phyloP scores from a whole-genome alignment of 2,797 vertebrate species.

The Pangasius macronema region DNA sequence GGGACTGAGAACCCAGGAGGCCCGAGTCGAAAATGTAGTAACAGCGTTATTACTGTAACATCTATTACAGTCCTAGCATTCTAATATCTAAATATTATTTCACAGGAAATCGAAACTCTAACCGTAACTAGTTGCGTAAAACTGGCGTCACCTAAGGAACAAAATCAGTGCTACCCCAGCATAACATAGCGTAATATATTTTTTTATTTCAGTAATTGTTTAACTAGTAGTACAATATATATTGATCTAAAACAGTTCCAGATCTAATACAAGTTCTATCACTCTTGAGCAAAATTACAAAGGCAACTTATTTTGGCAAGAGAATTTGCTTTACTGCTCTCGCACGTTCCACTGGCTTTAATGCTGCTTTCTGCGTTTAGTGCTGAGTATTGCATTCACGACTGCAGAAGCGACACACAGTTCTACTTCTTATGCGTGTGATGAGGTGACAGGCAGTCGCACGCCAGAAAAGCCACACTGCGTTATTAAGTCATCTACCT shows the following conservation, averaged over 20 bases:
- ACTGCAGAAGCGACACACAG: background rate
- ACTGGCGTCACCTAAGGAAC: too few species aligned
- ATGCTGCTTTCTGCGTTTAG: background rate
- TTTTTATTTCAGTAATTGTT: background rate
- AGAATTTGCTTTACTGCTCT: background rate
- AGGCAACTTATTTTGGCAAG: background rate
- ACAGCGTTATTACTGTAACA: conserved; percentile 15
- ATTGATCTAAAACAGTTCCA: background rate
- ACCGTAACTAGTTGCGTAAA: background rate
- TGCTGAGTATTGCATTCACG: background rate
- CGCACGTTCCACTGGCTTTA: background rate
- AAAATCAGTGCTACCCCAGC: background rate
- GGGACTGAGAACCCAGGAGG: conserved; percentile 37
- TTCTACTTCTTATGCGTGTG: too few species aligned
- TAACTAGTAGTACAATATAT: background rate
- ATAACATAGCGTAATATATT: too few species aligned
- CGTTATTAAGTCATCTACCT: background rate
- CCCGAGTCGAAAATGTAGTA: conserved; percentile 26
- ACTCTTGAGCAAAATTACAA: background rate
- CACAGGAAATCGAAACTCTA: background rate
- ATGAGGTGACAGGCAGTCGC: background rate
- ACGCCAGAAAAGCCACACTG: background rate
- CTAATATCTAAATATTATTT: background rate
- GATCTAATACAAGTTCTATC: background rate
- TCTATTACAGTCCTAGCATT: background rate